Conservation (phyloP, 2,113 vertebrate genomes). For the Psophia crepitans region DNA sequence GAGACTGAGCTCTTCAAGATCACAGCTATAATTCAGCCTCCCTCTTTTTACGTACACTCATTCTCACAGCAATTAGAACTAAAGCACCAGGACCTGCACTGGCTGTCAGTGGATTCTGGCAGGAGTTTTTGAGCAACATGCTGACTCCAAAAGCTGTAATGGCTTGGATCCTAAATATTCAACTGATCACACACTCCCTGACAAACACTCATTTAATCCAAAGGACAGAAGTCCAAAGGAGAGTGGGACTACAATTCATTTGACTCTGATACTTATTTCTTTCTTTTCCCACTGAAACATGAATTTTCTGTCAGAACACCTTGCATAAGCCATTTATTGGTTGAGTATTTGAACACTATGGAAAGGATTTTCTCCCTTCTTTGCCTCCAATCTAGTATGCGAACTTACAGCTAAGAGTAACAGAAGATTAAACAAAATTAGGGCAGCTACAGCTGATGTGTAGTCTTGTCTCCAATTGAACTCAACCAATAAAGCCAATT, state of each 20-base stretch:
- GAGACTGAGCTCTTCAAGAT: neutral
- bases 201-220: neutral
- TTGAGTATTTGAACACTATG: neutral
- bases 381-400: neutral
- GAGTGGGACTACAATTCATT: fast-evolving
- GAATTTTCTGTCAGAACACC: neutral
- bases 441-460: neutral
- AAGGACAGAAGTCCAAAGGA: neutral
- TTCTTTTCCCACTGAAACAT: neutral
- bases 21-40: neutral
- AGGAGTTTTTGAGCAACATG: neutral
- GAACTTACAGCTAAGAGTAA: neutral
- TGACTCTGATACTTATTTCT: neutral
- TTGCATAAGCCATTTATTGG: neutral
- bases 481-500: neutral
- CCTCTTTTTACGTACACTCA: neutral
- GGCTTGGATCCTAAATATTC: neutral
- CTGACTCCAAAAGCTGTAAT: neutral
- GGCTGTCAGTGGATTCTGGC: neutral
- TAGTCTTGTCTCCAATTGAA: neutral
- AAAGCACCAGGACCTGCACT: neutral
- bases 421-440: neutral
- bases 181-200: neutral
- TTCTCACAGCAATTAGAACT: neutral
- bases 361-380: neutral